phyloP scores from a whole-genome alignment of 2,888 invertebrate species.

The Torymus aiolomorphi region DNA sequence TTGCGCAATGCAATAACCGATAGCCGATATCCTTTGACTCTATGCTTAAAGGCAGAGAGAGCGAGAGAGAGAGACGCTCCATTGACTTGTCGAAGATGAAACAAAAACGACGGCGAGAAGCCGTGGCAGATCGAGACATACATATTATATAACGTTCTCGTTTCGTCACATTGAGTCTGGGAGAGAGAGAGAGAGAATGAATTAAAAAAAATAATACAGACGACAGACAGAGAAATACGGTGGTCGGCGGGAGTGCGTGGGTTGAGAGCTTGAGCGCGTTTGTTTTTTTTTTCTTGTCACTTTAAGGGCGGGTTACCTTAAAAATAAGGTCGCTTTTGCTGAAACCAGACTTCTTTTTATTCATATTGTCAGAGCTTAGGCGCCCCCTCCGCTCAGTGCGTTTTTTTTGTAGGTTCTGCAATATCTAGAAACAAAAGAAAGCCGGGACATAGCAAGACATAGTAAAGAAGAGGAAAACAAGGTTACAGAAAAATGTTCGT shows the following conservation, averaged over 20 bases:
- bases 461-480: conserved; percentile 78
- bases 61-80: conserved; percentile 47
- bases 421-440: conserved; percentile 97
- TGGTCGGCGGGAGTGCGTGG: conserved; percentile 65
- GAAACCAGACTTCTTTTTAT: conserved; percentile 93
- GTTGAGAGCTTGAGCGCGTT: conserved; percentile 71
- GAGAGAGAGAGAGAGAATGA: not conserved
- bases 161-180: conserved; percentile 24
- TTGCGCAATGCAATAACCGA: not conserved
- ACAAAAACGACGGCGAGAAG: conserved; percentile 28
- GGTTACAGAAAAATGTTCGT: conserved; percentile 71
- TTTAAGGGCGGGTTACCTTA: conserved; percentile 90
- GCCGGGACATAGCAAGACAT: conserved; percentile 84
- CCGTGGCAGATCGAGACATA: conserved; percentile 18
- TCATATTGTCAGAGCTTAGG: conserved; percentile 92
- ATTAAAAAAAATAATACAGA: conserved; percentile 28
- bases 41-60: not conserved
- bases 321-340: conserved; percentile 98
- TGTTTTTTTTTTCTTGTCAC: conserved; percentile 54
- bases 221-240: conserved; percentile 17
- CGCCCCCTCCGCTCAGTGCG: conserved; percentile 98
- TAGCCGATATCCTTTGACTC: no score
- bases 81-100: conserved; percentile 33
- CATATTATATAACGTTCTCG: conserved; percentile 20
- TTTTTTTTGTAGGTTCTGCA: conserved; percentile 99